A percentile compares a stretch with the other conserved stretches of the same genome.
Evolutionary conservation across 2,888 invertebrate species (phyloP).

Genomic region (Agriopis marginaria): DNA sequence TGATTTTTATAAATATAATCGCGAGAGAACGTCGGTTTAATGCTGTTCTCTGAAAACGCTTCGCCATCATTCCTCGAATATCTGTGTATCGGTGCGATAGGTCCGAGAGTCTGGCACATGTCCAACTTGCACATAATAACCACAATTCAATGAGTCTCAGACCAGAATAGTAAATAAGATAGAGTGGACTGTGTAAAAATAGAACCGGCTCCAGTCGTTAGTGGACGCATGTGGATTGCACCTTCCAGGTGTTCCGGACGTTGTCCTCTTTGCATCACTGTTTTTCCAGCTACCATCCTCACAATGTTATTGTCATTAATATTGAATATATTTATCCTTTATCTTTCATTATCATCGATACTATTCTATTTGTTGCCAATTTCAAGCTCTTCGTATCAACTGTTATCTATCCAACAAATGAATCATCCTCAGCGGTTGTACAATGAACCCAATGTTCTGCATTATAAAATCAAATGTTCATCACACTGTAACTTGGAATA

Average conservation of each 20-base stretch:
- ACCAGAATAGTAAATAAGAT: slow-evolving; percentile 87
- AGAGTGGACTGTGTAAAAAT: slow-evolving; percentile 84
- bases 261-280: slow-evolving; percentile 66
- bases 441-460: slow-evolving; percentile 71
- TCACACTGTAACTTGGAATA: slow-evolving; percentile 74
- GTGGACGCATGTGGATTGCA: slow-evolving; percentile 76
- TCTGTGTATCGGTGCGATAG: slow-evolving; percentile 79
- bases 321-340: slow-evolving; percentile 27
- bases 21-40: slow-evolving; percentile 55
- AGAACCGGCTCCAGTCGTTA: slow-evolving; percentile 81
- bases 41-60: slow-evolving; percentile 68
- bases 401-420: slow-evolving; percentile 71
- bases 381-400: slow-evolving; percentile 54
- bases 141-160: slow-evolving; percentile 86
- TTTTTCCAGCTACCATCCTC: slow-evolving; percentile 37
- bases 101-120: slow-evolving; percentile 79
- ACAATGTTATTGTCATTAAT: slow-evolving; percentile 35
- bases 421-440: slow-evolving; percentile 65
- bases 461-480: slow-evolving; percentile 77
- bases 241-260: slow-evolving; percentile 82
- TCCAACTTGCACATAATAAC: slow-evolving; percentile 86
- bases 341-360: slow-evolving; percentile 33
- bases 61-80: slow-evolving; percentile 80
- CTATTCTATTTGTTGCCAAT: slow-evolving; percentile 51
- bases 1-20: slow-evolving; percentile 54